These are phyloP conservation scores for Zaprionus ornatus DNA, from an alignment of 1,140 invertebrate genomes.

Conservation along the genomic window DNA sequence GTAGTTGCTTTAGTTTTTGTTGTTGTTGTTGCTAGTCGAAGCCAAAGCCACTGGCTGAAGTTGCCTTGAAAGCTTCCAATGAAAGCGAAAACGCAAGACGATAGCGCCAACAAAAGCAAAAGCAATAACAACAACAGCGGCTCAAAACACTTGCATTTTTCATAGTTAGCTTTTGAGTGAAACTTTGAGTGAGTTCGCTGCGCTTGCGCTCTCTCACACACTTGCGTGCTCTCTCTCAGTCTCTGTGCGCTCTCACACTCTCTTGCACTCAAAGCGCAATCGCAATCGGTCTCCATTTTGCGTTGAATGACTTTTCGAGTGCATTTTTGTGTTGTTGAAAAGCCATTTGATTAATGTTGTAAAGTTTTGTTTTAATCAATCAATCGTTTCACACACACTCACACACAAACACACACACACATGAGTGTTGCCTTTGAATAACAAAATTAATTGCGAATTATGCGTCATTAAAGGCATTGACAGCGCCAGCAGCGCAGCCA, in stretches of 20 bases:
- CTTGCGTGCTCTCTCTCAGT: background rate
- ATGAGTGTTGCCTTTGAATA: background rate
- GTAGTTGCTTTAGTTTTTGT: constrained; percentile 2
- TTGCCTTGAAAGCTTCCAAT: constrained; percentile 75
- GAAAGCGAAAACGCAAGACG: constrained; percentile 64
- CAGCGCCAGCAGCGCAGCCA: constrained; percentile 31
- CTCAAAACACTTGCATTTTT: constrained; percentile 73
- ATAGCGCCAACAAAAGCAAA: constrained; percentile 27
- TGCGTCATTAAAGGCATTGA: constrained; percentile 70
- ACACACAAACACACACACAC: constrained; percentile 1
- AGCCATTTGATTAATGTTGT: constrained; percentile 70
- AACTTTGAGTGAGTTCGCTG: constrained; percentile 25
- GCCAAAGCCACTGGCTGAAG: constrained; percentile 55
- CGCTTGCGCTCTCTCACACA: background rate
- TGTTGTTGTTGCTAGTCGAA: constrained; percentile 44
- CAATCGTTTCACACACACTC: constrained; percentile 12
- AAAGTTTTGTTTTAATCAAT: constrained; percentile 70
- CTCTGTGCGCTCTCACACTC: constrained; percentile 3
- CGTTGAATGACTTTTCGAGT: constrained; percentile 73
- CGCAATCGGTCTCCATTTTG: constrained; percentile 1
- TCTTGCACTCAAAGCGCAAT: background rate
- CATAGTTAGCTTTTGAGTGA: constrained; percentile 62
- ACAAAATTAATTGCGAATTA: constrained; percentile 63
- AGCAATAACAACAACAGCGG: constrained; percentile 11
- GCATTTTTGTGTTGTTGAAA: constrained; percentile 40